phyloP scores from a whole-genome alignment of 1,140 invertebrate genomes.

The Drosophila takahashii region DNA sequence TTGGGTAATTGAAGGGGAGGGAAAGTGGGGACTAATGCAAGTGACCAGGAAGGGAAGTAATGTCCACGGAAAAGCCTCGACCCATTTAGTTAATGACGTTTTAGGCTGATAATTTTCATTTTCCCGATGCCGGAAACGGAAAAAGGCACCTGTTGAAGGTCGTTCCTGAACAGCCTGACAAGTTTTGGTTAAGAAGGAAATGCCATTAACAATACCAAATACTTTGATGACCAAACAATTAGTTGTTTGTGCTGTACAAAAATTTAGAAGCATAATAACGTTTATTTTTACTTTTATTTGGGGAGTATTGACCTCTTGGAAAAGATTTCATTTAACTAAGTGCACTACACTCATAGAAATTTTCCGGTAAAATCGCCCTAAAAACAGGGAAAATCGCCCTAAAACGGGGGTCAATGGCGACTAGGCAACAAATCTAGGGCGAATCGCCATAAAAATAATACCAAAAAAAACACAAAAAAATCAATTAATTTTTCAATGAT shows the following conservation, averaged over 20 bases:
- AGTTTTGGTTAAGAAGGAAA: neutral
- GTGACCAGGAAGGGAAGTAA: slow-evolving; percentile 32
- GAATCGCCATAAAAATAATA: no score
- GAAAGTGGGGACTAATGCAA: slow-evolving; percentile 3
- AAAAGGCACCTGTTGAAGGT: slow-evolving; percentile 24
- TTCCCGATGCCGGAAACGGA: slow-evolving; percentile 22
- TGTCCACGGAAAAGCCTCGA: slow-evolving; percentile 66
- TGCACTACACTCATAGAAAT: no score
- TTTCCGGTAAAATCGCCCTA: no score
- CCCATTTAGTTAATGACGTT: slow-evolving; percentile 50
- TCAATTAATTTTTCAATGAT: no score
- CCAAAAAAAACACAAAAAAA: no score
- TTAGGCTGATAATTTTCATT: slow-evolving; percentile 49
- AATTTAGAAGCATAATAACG: neutral
- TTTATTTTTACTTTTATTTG: neutral
- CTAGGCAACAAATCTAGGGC: no score
- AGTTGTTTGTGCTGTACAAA: neutral
- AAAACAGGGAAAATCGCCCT: no score
- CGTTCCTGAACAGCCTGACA: neutral
- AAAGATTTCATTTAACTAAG: slow-evolving; percentile 3
- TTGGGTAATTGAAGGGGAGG: slow-evolving; percentile 26
- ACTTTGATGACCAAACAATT: no score
- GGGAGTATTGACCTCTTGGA: neutral
- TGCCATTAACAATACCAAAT: neutral
- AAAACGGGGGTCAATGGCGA: no score